These are phyloP conservation scores for Caenorhabditis brenneri DNA, from an alignment of 1,140 invertebrate species.

Conservation along the genomic window DNA sequence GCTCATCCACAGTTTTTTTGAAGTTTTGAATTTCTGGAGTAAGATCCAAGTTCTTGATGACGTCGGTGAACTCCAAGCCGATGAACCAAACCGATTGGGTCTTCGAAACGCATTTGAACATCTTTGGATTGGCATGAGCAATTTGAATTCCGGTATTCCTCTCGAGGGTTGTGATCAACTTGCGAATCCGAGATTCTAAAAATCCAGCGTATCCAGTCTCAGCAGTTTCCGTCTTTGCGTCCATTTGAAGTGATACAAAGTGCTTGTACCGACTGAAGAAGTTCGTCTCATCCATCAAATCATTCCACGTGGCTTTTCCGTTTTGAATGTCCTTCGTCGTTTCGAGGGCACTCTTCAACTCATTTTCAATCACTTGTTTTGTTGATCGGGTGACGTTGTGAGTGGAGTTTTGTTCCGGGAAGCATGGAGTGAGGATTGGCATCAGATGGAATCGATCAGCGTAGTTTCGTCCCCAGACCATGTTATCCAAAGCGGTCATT, in stretches of 20 bases:
- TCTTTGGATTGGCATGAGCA: conserved; percentile 92
- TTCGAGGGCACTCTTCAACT: conserved; percentile 78
- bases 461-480: conserved; percentile 77
- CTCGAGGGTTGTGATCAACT: conserved; percentile 89
- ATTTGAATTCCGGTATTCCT: conserved; percentile 87
- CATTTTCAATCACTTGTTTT: conserved; percentile 87
- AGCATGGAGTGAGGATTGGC: conserved; percentile 99
- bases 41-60: neutral
- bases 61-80: neutral
- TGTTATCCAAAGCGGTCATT: conserved; percentile 71
- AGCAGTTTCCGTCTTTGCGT: conserved; percentile 55
- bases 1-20: neutral
- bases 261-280: conserved; percentile 92
- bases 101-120: conserved; percentile 75
- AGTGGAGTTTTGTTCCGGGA: conserved; percentile 99
- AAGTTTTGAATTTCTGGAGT: neutral
- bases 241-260: conserved; percentile 61
- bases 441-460: conserved; percentile 81
- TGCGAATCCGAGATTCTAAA: conserved; percentile 92
- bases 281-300: conserved; percentile 90
- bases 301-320: conserved; percentile 84
- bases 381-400: conserved; percentile 96
- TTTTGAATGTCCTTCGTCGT: conserved; percentile 86
- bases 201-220: conserved; percentile 78
- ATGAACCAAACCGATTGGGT: neutral